These are phyloP conservation scores for Pherbina coryleti DNA, from an alignment of 2,888 invertebrate genomes.

Conservation along the genomic window DNA sequence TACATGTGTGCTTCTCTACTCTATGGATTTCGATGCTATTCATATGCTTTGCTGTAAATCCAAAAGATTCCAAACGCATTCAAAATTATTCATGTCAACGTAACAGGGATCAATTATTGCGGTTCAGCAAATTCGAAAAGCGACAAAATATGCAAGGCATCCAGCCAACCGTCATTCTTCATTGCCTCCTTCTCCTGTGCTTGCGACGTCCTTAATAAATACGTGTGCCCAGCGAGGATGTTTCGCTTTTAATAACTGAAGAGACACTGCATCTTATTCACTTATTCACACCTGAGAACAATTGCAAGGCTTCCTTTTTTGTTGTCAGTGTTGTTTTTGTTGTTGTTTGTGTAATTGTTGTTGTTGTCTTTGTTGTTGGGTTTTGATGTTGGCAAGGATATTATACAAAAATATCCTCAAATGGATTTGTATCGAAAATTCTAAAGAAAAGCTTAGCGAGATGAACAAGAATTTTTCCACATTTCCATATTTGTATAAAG, in stretches of 20 bases:
- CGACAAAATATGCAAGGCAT: conserved; percentile 37
- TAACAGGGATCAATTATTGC: conserved; percentile 70
- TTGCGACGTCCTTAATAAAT: not conserved
- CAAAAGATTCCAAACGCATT: conserved; percentile 56
- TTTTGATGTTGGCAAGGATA: not conserved
- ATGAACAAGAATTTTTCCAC: conserved; percentile 9
- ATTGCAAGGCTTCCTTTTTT: conserved; percentile 48
- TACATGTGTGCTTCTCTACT: too few species aligned
- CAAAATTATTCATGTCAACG: conserved; percentile 68
- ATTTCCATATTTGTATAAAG: not conserved
- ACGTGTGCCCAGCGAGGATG: conserved; percentile 42
- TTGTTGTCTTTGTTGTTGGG: conserved; percentile 1
- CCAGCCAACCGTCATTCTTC: conserved; percentile 25
- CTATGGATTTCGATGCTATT: not conserved
- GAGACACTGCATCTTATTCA: conserved; percentile 61
- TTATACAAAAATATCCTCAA: not conserved
- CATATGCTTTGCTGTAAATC: conserved; percentile 7
- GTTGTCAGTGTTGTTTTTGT: conserved; percentile 41
- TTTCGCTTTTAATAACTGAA: conserved; percentile 35
- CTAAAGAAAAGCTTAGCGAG: conserved; percentile 17
- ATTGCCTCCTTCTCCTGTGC: not conserved
- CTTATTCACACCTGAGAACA: conserved; percentile 70
- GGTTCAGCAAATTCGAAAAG: conserved; percentile 67
- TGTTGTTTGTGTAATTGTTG: not conserved
- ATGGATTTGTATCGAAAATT: conserved; percentile 8